These are phyloP conservation scores for Arrhamphus sclerolepis DNA, from an alignment of 2,797 vertebrate species.

Conservation along the genomic window DNA sequence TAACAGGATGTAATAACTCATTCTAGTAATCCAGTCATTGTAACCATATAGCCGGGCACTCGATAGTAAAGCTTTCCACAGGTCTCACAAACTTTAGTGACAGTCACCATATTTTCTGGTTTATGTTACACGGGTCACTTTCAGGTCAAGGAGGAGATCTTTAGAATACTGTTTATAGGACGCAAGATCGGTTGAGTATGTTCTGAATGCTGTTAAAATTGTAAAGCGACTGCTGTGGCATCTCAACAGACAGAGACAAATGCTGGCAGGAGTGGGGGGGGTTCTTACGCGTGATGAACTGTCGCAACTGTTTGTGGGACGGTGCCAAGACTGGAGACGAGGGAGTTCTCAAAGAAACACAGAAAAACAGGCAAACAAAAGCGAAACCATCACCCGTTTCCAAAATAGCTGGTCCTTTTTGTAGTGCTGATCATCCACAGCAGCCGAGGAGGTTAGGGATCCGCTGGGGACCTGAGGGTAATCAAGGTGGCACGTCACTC, in stretches of 20 bases:
- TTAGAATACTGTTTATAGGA: conserved; percentile 15
- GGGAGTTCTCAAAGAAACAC: conserved; percentile 61
- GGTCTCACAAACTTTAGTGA: conserved; percentile 43
- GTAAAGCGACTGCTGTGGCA: conserved; percentile 56
- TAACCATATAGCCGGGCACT: conserved; percentile 53
- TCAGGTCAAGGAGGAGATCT: conserved; percentile 51
- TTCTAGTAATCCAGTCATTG: conserved; percentile 39
- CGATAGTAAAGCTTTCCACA: conserved; percentile 49
- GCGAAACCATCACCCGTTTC: conserved; percentile 39
- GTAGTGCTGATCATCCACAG: conserved; percentile 16
- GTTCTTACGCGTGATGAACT: conserved; percentile 76
- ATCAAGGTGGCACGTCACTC: conserved; percentile 51
- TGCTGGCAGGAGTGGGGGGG: conserved; percentile 72
- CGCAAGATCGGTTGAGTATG: conserved; percentile 47
- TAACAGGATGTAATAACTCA: conserved; percentile 56
- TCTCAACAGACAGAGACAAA: conserved; percentile 73
- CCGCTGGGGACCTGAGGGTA: conserved; percentile 42
- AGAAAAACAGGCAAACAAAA: conserved; percentile 61
- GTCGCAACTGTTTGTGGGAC: conserved; percentile 70
- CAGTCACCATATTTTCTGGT: conserved; percentile 58
- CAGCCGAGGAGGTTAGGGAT: conserved; percentile 7
- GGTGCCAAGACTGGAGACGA: conserved; percentile 48
- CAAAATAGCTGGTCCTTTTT: conserved; percentile 42
- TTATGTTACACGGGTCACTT: conserved; percentile 61
- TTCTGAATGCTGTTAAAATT: conserved; percentile 60